Evolutionary conservation across 1,140 invertebrate species (phyloP), one percentile per base, ranked within the genome.

Genomic region (Polypedilum pembai): DNA sequence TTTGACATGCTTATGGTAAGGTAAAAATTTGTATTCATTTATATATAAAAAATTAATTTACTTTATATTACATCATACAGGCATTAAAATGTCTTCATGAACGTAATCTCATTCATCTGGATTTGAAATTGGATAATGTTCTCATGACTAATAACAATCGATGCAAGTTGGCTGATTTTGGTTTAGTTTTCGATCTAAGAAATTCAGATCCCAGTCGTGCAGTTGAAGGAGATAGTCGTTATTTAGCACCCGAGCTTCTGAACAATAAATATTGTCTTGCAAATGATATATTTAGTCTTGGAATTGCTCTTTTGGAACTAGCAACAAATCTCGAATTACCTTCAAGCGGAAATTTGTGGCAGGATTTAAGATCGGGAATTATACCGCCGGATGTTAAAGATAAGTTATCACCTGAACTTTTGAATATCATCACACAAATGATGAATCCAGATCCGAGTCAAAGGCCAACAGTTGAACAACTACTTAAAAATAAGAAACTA

Each of bases 61-160:
- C n/a, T n/a, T n/a, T n/a, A n/a, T 33, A 33, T 33, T 33, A 20
- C 20, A 41, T 65, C 75, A 75, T 82, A 7, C 77, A 87, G 81
- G 90, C 88, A 41, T 77, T 91, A 0, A 86, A 89, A 78, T 88
- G 89, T 77, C 82, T 91, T 12, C 90, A 91, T 80, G 85, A 87
- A 74, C 82, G 86, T 66, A 84, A 89, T 80, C 81, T 91, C 41
- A 84, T 92, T 56, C 91, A 92, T 80, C 84, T 92, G 80, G 91
- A 92, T 79, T 90, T 92, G 24, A 92, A 92, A 82, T 87, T 90
- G 74, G 90, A 90, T 24, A 92, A 92, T 82, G 91, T 92, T 73
- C 86, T 92, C 76, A 82, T 86, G 17, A 82, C 87, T 45, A 84
- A 86, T 56, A 85, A 84, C 82, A 87, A 83, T 75, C 83, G 75